Evolutionary conservation across 2,888 invertebrate species (phyloP), one percentile per base, ranked within the genome.

Genomic region (Allacma fusca): DNA sequence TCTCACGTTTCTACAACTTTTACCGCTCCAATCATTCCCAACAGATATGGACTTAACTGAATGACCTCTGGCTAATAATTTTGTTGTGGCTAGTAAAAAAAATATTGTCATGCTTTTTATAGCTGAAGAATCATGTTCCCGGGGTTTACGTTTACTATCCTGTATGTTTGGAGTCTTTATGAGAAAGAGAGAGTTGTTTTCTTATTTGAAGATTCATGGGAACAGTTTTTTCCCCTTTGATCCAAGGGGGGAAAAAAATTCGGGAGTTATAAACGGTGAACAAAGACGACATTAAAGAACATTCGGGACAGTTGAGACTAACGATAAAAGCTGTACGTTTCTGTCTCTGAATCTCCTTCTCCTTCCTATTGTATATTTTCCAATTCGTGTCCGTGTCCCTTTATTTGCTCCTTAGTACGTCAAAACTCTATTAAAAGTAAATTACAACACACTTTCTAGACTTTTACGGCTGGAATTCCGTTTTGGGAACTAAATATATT

Each of bases 171-270:
- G 7, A 50, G 4, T 50, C 50, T 50, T 12, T 50, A 40, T 40
- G 40, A 40, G 40, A 9, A 5, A 19, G 50, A 50, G 50, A 50
- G 19, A 34, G 5, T 50, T 50, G 50, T 50, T 50, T 50, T 50
- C 34, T 50, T 50, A 50, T 50, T 50, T 13, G 50, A 50, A 50
- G 50, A 50, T 50, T 50, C 50, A 50, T 50, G 50, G 5, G 50
- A 13, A 40, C 7, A 13, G n/a, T 12, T 50, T 50, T 50, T 19
- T 50, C 13, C 40, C 7, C 40, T 50, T n/a, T 50, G 19, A 2
- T 50, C 13, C 13, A 40, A 5, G n/a, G 50, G 16, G 50, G 9
- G 34, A 34, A 34, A 34, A 50, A 50, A 50, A 50, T 50, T 50
- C 50, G 7, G 16, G n/a, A 50, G 50, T 16, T 16, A 50, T 50